Percentiles rank a stretch among this genome's conserved stretches.
These are phyloP conservation scores for Lasioglossum baleicum DNA, from an alignment of 1,140 invertebrate species.

Conservation along the genomic window DNA sequence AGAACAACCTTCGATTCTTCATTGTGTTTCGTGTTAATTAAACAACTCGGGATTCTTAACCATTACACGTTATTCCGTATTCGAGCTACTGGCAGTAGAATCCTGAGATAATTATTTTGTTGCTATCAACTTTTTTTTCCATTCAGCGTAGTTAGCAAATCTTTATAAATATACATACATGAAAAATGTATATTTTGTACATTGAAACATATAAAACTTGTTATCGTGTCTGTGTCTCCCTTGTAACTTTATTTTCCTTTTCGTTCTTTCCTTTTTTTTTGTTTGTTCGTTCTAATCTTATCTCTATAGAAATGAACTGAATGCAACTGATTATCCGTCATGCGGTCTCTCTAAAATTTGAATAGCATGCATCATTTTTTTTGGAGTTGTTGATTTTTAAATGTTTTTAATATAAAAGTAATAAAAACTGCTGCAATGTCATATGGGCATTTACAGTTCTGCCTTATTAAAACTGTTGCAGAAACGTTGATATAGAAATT, in stretches of 20 bases:
- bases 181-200: slow-evolving; percentile 52
- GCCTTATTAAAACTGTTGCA: slow-evolving; percentile 26
- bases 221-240: slow-evolving; percentile 17
- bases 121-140: slow-evolving; percentile 47
- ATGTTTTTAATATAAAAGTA: slow-evolving; percentile 59
- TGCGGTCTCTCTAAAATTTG: neutral
- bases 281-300: slow-evolving; percentile 23
- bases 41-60: slow-evolving; percentile 46
- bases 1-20: neutral
- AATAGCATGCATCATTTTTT: neutral
- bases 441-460: slow-evolving; percentile 17
- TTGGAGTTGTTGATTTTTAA: slow-evolving; percentile 14
- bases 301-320: slow-evolving; percentile 11
- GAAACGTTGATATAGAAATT: slow-evolving; percentile 25
- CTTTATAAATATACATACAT: slow-evolving; percentile 53
- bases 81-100: slow-evolving; percentile 55
- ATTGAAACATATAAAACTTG: slow-evolving; percentile 55
- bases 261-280: neutral
- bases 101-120: slow-evolving; percentile 56
- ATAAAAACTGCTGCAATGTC: slow-evolving; percentile 34
- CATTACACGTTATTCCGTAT: slow-evolving; percentile 40
- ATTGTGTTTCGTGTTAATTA: slow-evolving; percentile 18
- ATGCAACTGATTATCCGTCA: slow-evolving; percentile 5
- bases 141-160: slow-evolving; percentile 38
- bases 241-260: slow-evolving; percentile 13